Evolutionary conservation across 2,888 invertebrate species (phyloP), one percentile per base, ranked within the genome.

Genomic region (Chrysotoxum bicinctum): DNA sequence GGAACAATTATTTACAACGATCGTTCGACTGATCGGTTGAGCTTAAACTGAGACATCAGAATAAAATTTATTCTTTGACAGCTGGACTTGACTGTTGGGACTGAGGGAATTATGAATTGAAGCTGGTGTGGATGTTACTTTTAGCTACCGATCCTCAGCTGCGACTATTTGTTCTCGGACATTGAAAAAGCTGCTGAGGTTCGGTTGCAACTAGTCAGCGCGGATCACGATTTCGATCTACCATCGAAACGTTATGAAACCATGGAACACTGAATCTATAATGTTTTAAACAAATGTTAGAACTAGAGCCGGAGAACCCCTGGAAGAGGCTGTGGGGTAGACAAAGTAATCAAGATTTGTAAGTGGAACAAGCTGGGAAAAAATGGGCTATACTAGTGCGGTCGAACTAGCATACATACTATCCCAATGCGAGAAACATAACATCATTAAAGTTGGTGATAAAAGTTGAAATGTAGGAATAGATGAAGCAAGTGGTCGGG

Each of bases 1-100:
- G 26, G 9, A 10, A 43, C 10, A 45, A 45, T n/a, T 26, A 35
- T 43, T 43, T 26, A 35, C 50, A 48, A 52, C 45, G 52, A 79
- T 79, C 64, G 75, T 75, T 66, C 66, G 37, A 23, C 37, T 75
- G 79, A 75, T 79, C 75, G 70, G 83, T 66, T 79, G 64, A 70
- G 58, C 37, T 74, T 70, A 70, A 64, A 79, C 79, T 79, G 79
- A 79, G 52, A 45, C 66, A 79, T 32, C n/a, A 23, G 35, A 79
- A 58, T 79, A 35, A 64, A 70, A 75, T 62, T 52, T 19, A 66
- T 70, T 35, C 14, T 26, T 32, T n/a, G 6, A 45, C 60, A 58
- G 50, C 26, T 26, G 45, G n/a, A n/a, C 30, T 50, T 32, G 45
- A 64, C 73, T 78, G 69, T 21, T 32, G 32, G 14, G 26, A 26